Base-by-base conservation (phyloP, 2,113 vertebrate genomes). In the Chlorodrepanis virens region DNA sequence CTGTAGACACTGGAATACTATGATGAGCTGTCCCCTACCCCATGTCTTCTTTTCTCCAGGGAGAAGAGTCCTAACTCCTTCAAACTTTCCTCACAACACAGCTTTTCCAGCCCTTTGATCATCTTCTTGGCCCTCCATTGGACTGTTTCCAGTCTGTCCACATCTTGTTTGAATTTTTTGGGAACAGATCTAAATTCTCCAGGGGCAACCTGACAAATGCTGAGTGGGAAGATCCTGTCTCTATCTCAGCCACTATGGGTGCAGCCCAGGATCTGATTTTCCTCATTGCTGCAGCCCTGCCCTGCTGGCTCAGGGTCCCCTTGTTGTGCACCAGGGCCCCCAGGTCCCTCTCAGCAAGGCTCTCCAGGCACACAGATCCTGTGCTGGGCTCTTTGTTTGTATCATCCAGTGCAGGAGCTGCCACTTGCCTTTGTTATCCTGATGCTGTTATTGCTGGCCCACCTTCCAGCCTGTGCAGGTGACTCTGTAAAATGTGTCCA, bases 201-300 rank as follows among this genome's bases (percentile, higher is more conserved):
- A 60, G 28, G 11, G 25, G 9, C 15, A n/a, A 42, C 21, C 53
- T 72, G 49, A 35, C 8, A 39, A 18, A 7, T 1, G 6, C 53
- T 53, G 27, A 57, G 29, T 5, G 31, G n/a, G 21, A 54, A 13
- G 49, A 49, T 72, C 31, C 13, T 2, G 0, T 39, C 37, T 52
- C 25, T 39, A 0, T 42, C n/a, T 82, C 59, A 54, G n/a, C 37
- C 44, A 63, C 24, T 3, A 10, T 1, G 11, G 53, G 35, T 63
- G 44, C 49, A 91, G 24, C 15, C 24, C 31, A 37, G 29, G 22
- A 14, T 5, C 28, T 10, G 5, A 3, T 64, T 72, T 63, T 25
- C 54, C 19, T 61, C 5, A 0, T 2, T 37, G 40, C 1, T 39
- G 24, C 47, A 63, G 37, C 1, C 0, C 29, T 29, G 8, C 47